A percentile compares a stretch with the other conserved stretches of the same genome.
phyloP scores from a whole-genome alignment of 2,797 vertebrate species.

The Galagoides demidoff region DNA sequence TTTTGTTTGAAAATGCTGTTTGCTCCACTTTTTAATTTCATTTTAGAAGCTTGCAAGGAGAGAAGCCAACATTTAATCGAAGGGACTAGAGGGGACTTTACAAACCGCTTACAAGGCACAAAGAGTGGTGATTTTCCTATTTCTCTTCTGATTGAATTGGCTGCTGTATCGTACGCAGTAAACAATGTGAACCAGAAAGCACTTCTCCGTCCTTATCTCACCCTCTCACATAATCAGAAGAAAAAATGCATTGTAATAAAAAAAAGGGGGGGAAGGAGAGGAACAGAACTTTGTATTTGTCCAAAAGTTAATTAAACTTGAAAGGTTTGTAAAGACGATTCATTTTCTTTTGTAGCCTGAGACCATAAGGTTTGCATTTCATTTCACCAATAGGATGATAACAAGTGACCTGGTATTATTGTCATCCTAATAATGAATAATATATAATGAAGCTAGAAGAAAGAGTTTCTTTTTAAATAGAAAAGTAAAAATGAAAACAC shows the following conservation, averaged over 20 bases:
- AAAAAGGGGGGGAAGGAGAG: background rate
- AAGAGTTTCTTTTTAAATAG: slow-evolving; percentile 67
- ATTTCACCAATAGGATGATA: slow-evolving; percentile 47
- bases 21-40: slow-evolving; percentile 59
- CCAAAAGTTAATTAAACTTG: slow-evolving; percentile 78
- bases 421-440: slow-evolving; percentile 64
- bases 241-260: slow-evolving; percentile 55
- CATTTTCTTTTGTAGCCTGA: slow-evolving; percentile 69
- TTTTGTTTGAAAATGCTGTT: slow-evolving; percentile 52
- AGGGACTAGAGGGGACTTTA: slow-evolving; percentile 28
- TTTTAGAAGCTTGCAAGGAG: slow-evolving; percentile 60
- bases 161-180: background rate
- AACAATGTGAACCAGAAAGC: slow-evolving; percentile 45
- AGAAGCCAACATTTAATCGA: slow-evolving; percentile 22
- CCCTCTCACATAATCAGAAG: slow-evolving; percentile 46
- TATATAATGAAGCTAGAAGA: slow-evolving; percentile 51
- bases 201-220: slow-evolving; percentile 57
- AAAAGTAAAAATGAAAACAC: slow-evolving; percentile 60
- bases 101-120: slow-evolving; percentile 55
- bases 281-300: slow-evolving; percentile 62
- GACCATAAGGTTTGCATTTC: slow-evolving; percentile 44
- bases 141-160: slow-evolving; percentile 57
- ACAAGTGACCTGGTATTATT: slow-evolving; percentile 66
- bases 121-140: slow-evolving; percentile 54
- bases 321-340: slow-evolving; percentile 70